Evolutionary conservation across 2,888 invertebrate species (phyloP), one percentile per base, ranked within the genome.

Genomic region (Callyntrura sp.): DNA sequence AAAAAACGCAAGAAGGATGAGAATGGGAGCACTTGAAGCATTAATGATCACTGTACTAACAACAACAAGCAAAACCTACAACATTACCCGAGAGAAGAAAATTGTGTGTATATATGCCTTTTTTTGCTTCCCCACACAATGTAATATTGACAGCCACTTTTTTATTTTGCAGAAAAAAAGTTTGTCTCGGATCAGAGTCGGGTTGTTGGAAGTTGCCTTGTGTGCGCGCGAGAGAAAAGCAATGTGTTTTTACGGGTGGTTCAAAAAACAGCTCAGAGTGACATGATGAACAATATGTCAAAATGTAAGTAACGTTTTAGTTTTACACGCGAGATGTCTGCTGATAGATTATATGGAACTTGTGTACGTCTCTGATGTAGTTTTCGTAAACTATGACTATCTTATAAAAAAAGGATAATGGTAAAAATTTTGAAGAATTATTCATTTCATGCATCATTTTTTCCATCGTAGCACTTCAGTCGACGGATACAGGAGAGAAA

Each of bases 401-500:
- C 35, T 35, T 35, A 35, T 35, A 35, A 35, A 35, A 35, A 35
- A 35, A 35, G 35, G 2, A 35, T 35, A 35, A 35, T 35, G 35
- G 78, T 28, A 25, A 35, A n/a, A 78, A 79, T 12, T 60, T 48
- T 84, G 25, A 68, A 48, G 73, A 68, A 79, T 86, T 79, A 79
- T 86, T 86, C 86, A 86, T 86, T 86, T 86, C 86, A 86, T 86
- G 86, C 76, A 68, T 62, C 86, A 86, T 86, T 86, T 86, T 78
- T 57, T 28, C 57, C 35, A 57, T 57, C 35, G 14, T 11, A 14
- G 35, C n/a, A 12, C 28, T n/a, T 70, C 48, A 25, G 68, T 20
- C 28, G 55, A 70, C 11, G 25, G 51, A 8, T 76, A 48, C 51
- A 76, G 23, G 14, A 12, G 12, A 48, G 11, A 55, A 51, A 12